Percentiles rank a stretch among this genome's conserved stretches.
phyloP scores from a whole-genome alignment of 64 coral and sea anemone genomes.

The Porites australiensis region DNA sequence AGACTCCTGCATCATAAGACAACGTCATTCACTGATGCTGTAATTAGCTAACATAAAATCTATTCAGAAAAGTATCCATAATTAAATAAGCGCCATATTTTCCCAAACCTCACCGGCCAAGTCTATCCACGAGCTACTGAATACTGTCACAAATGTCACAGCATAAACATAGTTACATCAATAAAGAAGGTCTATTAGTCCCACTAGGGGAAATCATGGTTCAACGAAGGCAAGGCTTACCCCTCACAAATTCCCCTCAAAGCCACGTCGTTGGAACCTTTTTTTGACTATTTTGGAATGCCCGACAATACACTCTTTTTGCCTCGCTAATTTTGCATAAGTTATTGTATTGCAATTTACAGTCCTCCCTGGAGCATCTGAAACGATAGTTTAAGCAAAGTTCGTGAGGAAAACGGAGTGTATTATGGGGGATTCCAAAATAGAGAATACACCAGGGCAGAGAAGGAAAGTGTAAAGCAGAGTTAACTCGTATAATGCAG shows the following conservation, averaged over 20 bases:
- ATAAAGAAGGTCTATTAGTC: neutral
- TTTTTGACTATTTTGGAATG: neutral
- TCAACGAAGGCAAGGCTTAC: neutral
- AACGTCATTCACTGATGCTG: constrained; percentile 4
- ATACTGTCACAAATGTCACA: neutral
- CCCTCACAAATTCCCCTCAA: neutral
- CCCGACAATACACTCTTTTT: neutral
- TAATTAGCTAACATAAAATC: neutral
- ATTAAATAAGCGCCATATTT: neutral
- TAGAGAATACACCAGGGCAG: constrained; percentile 1
- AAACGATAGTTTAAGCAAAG: too few relatives aligned
- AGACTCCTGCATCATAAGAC: neutral
- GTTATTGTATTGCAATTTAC: neutral
- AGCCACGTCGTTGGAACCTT: neutral
- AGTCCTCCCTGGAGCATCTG: neutral
- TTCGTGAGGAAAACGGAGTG: too few relatives aligned
- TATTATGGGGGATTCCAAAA: neutral
- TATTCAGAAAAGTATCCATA: neutral
- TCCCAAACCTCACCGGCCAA: neutral
- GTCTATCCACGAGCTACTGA: neutral
- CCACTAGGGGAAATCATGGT: neutral
- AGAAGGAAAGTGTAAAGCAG: neutral
- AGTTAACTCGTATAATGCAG: neutral
- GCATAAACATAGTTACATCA: constrained; percentile 1
- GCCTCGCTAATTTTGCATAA: neutral